phyloP scores from a whole-genome alignment of 2,797 vertebrate genomes.

The Aphelocoma californica region DNA sequence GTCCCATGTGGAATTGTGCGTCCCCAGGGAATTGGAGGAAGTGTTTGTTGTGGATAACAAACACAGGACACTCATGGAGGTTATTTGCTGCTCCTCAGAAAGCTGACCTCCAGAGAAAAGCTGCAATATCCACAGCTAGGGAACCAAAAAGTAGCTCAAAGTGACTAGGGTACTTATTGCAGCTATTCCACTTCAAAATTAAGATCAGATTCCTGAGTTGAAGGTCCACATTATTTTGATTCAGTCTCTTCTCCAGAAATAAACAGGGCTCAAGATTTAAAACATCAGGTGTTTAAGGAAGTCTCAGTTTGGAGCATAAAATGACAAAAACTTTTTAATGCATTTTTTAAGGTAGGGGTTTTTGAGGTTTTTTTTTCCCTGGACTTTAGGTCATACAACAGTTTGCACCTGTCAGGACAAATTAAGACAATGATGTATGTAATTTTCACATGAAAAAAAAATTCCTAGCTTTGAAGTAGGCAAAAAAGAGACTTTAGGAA shows the following conservation, averaged over 20 bases:
- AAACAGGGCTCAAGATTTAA: not conserved
- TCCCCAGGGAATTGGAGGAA: not conserved
- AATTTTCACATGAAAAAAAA: not conserved
- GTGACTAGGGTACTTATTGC: not conserved
- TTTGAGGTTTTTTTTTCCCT: rapidly evolving
- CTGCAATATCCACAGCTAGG: not conserved
- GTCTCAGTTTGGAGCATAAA: not conserved
- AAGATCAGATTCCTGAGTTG: not conserved
- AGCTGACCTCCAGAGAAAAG: not conserved
- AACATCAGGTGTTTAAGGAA: not conserved
- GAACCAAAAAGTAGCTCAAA: not conserved
- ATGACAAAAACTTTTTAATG: not conserved
- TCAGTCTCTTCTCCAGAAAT: not conserved
- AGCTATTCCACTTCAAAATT: not conserved
- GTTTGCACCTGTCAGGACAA: not conserved
- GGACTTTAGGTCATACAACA: not conserved
- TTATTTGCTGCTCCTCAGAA: not conserved
- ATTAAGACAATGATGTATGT: not conserved
- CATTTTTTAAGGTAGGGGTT: not conserved
- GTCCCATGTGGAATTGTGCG: not conserved
- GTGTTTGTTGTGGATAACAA: rapidly evolving
- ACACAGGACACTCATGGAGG: not conserved
- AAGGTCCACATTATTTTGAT: not conserved
- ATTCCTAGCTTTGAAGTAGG: not conserved
- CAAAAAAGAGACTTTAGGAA: not conserved